A percentile compares a stretch with the other conserved stretches of the same genome.
These are phyloP conservation scores for Antechinus flavipes DNA, from an alignment of 2,113 vertebrate genomes.

Conservation along the genomic window DNA sequence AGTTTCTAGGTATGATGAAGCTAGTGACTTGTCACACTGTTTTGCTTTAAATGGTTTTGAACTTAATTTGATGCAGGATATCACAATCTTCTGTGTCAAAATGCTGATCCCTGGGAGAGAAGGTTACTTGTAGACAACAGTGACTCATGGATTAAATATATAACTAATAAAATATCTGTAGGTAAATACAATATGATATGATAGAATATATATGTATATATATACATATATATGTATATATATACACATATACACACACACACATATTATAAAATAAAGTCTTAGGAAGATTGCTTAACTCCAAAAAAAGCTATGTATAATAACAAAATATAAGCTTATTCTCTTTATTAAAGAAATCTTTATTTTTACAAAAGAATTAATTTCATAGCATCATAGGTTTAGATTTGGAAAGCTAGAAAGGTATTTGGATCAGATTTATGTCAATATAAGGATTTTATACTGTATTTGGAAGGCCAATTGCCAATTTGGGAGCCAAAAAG, in stretches of 20 bases:
- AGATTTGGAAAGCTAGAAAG: neutral
- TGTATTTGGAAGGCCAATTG: neutral
- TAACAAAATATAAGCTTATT: constrained; percentile 9
- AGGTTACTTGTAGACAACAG: neutral
- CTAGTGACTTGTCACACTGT: neutral
- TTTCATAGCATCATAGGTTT: neutral
- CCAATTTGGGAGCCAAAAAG: neutral
- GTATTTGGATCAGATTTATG: neutral
- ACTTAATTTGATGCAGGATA: too few species aligned
- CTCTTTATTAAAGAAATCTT: neutral
- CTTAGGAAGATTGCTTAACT: neutral
- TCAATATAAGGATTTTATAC: neutral
- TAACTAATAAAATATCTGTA: too few species aligned
- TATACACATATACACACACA: too few species aligned
- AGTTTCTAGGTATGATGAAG: neutral
- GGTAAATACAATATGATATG: too few species aligned
- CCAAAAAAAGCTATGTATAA: neutral
- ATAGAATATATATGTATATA: too few species aligned
- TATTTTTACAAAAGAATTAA: neutral
- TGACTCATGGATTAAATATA: neutral
- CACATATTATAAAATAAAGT: neutral
- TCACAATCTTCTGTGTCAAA: neutral
- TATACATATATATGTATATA: too few species aligned
- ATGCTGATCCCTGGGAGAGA: neutral
- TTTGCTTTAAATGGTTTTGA: too few species aligned